Evolutionary conservation across 2,797 vertebrate species (phyloP), one percentile per base, ranked within the genome.

Genomic region (Epinephelus malabaricus): DNA sequence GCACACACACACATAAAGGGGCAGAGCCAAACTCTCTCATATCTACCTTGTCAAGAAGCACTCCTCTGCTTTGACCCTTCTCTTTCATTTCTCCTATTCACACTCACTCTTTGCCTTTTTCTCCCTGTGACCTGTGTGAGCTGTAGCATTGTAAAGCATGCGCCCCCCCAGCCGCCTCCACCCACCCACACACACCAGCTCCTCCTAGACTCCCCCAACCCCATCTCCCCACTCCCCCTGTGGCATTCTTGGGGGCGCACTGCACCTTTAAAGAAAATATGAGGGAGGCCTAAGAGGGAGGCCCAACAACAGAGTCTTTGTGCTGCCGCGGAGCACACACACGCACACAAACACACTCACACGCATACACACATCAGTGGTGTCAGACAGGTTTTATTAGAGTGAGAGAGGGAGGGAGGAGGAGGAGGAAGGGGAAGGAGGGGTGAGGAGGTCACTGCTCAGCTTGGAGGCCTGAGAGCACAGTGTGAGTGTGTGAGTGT

Each of bases 261-360:
- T 96, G 95, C 94, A 95, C 95, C 95, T 96, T 96, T 96, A 96
- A 96, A 96, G 94, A 95, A 95, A 95, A 95, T 94, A 95, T 94
- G 92, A 93, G 92, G 87, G 94, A 95, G 94, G 94, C 92, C 91
- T 91, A 90, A 92, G 91, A 92, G 92, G 90, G 91, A 94, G 93
- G 93, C 90, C 92, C 92, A 95, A 96, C 95, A 96, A 96, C 94
- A 95, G 93, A 92, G 92, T 77, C 94, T 94, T 95, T 96, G 95
- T 95, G 93, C 94, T 95, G 93, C 93, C 88, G 92, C 86, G 11
- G 65, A 87, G 78, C 43, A 6, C 51, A 23, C 61, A 51, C 64
- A 73, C 61, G 84, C 68, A 69, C 51, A 67, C 70, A 53, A 55
- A 46, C 18, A 56, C 51, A 67, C 71, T 17, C 61, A 6, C 78